Percentiles rank a stretch among this genome's conserved stretches.
Evolutionary conservation across 2,888 invertebrate genomes (phyloP).

Genomic region (Malthinus seriepunctatus): DNA sequence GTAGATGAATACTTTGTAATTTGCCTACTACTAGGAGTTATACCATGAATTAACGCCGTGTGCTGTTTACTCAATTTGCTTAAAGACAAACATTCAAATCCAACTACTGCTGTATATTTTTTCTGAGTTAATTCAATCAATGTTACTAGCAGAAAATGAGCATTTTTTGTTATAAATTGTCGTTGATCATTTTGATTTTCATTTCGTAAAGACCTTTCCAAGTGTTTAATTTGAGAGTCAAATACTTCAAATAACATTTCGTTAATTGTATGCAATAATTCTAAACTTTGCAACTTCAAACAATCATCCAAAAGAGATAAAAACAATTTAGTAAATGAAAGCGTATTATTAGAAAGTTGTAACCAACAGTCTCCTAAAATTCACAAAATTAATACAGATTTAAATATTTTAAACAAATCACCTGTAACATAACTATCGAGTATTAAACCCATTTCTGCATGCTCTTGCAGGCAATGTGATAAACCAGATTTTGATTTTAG

Average conservation of each 20-base stretch:
- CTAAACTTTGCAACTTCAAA: slow-evolving; percentile 73
- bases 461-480: slow-evolving; percentile 70
- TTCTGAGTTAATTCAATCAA: slow-evolving; percentile 67
- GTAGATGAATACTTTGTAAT: slow-evolving; percentile 72
- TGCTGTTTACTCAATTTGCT: slow-evolving; percentile 60
- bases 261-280: slow-evolving; percentile 73
- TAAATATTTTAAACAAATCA: slow-evolving; percentile 31
- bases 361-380: slow-evolving; percentile 67
- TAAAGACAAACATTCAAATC: slow-evolving; percentile 62
- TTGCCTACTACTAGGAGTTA: slow-evolving; percentile 61
- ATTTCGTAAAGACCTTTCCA: slow-evolving; percentile 60
- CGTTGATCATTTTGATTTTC: slow-evolving; percentile 56
- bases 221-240: slow-evolving; percentile 71
- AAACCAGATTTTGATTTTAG: slow-evolving; percentile 73
- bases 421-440: slow-evolving; percentile 67
- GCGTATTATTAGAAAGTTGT: slow-evolving; percentile 76
- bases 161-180: slow-evolving; percentile 66
- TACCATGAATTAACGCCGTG: slow-evolving; percentile 57
- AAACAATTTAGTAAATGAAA: slow-evolving; percentile 78
- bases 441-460: slow-evolving; percentile 70
- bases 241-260: slow-evolving; percentile 75
- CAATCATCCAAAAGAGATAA: slow-evolving; percentile 76
- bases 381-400: not conserved
- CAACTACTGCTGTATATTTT: slow-evolving; percentile 63
- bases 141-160: slow-evolving; percentile 69